Base-by-base conservation (phyloP, 2,113 vertebrate genomes). In the Hirundichthys speculiger region DNA sequence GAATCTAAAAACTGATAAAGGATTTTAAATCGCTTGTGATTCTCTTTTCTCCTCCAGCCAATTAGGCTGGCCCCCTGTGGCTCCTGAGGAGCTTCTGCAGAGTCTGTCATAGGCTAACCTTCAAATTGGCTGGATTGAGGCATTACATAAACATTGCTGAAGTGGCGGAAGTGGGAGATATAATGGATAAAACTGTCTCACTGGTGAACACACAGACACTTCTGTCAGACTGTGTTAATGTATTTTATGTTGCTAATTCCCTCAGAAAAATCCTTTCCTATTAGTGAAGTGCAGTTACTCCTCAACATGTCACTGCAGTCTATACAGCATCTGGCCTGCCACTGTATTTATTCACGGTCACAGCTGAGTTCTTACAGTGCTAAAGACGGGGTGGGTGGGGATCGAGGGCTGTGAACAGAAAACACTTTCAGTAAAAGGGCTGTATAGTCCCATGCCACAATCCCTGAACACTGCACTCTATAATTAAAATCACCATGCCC, bases 11-110 rank as follows among this genome's bases (percentile, higher is more conserved):
- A 65, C 51, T 61, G 72, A 73, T 81, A 75, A 80, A 64, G 76
- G 48, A 45, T 81, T 69, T 79, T 34, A 52, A 18, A 75, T 75
- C 67, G 15, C 68, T 20, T 69, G 64, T 51, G 64, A 72, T 45
- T 75, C 50, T 75, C 21, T 64, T 74, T 77, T 80, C 77, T 76
- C 62, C 77, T 76, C 62, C 43, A 66, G 53, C 78, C 80, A 88
- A 86, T 88, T 83, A 88, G 43, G 19, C n/a, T 0, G 43, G 20
- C 55, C 59, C 66, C 80, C 77, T 55, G 73, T 77, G 69, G 61
- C 19, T 75, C 62, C 48, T 25, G 55, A 69, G 69, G 46, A 73
- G 56, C 52, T 51, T 67, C 64, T 65, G 64, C 56, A 59, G 50
- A 71, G 77, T 68, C 77, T 68, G 45, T 12, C 14, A 1, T 34